phyloP scores from a whole-genome alignment of 2,113 vertebrate species.

The Stegastes partitus region DNA sequence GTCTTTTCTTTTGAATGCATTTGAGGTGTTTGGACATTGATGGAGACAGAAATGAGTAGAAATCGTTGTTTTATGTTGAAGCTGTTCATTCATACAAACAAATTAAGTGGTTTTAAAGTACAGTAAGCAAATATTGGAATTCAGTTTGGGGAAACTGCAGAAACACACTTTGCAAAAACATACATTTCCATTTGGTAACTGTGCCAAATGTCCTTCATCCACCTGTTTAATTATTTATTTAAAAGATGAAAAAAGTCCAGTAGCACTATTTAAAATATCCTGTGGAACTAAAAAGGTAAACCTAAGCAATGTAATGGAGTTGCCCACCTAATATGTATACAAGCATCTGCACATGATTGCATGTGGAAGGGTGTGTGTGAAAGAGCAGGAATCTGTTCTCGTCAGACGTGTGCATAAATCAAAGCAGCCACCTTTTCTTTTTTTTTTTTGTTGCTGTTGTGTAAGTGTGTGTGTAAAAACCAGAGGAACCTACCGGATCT shows the following conservation, averaged over 20 bases:
- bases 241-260: background rate
- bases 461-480: background rate
- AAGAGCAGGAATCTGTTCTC: slow-evolving; percentile 4
- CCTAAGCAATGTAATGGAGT: background rate
- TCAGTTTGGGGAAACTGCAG: background rate
- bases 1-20: too few relatives aligned
- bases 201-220: background rate
- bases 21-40: background rate
- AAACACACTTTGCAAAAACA: background rate
- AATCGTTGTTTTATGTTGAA: background rate
- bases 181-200: background rate
- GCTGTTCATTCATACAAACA: background rate
- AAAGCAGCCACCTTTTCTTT: background rate
- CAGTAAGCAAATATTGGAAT: background rate
- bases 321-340: background rate
- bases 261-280: background rate
- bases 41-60: background rate
- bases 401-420: slow-evolving; percentile 1
- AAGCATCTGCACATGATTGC: background rate
- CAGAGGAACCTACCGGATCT: too few relatives aligned
- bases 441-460: background rate
- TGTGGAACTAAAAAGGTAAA: too few relatives aligned
- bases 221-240: background rate
- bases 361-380: background rate
- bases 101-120: background rate